Base-by-base conservation (phyloP, 37 sponge, comb jelly and placozoan genomes). In the Amphimedon queenslandica region DNA sequence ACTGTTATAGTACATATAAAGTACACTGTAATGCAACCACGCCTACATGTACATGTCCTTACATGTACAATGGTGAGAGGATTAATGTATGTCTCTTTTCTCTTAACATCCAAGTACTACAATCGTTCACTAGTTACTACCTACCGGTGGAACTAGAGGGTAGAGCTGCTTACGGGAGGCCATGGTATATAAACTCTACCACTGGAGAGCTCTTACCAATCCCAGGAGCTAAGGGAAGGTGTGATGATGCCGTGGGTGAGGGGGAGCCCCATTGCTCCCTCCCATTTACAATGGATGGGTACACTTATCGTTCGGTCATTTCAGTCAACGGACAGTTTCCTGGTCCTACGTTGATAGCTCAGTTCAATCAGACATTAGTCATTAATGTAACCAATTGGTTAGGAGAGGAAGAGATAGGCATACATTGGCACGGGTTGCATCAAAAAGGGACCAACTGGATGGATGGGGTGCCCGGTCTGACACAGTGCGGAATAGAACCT, bases 381-480 rank as follows among this genome's bases (percentile, higher is more conserved):
- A 87, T 80, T 4, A 82, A 82, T 42, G 80, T 94, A 18, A 34
- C 25, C 5, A 94, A 94, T 41, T 20, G 11, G 20, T 74, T 94
- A 3, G 24, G n/a, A 2, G 64, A 28, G 4, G 78, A 88, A 29
- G 58, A 66, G 1, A 63, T 72, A 6, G 63, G 81, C 31, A 72
- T 94, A 34, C 90, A 94, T 63, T 94, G 94, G 94, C 94, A 94
- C 38, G 94, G 94, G 1, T 71, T 86, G 71, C 73, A 76, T 34
- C 87, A 82, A 82, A 47, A 67, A 20, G 81, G 73, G 64, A 86
- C 87, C 16, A 80, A 82, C 4, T 82, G 87, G 87, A 86, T 86
- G 84, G 94, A 94, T 66, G 95, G 95, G 0, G 78, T 81, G 1
- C 74, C 56, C 2, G 58, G 67, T 2, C 38, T 94, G 2, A 84